Evolutionary conservation across 2,113 vertebrate species (phyloP), one percentile per base, ranked within the genome.

Genomic region (Ophiodon elongatus): DNA sequence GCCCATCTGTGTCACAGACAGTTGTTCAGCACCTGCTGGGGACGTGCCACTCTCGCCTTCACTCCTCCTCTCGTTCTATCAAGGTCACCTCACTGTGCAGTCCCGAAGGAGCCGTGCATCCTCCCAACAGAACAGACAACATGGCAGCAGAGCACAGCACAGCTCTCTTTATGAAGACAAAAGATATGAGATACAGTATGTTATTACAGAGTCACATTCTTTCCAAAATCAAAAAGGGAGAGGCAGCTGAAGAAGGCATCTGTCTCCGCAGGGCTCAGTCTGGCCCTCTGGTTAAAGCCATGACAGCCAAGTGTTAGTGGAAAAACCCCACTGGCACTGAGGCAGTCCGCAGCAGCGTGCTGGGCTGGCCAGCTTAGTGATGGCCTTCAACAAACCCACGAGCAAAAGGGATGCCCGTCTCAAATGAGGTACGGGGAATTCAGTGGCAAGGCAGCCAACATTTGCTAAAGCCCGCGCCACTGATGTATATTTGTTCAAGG

Each of bases 401-500:
- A 85, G 81, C 80, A 88, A 88, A 92, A 91, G 88, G 79, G 89
- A 93, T 88, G 88, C 84, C 87, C 80, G 29, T 83, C 77, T 86
- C 81, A 86, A 84, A 87, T 84, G 85, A 89, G 86, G 89, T 83
- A 83, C 72, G 78, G 86, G 83, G 86, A 86, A 92, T 91, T 93
- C 63, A 89, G 83, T 87, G 89, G 85, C 83, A 83, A 90, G 83
- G 86, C 79, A 83, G 91, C 85, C 91, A 90, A 79, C 80, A 67
- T 91, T 91, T 88, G 76, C 87, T 63, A 63, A 86, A 90, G 79
- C 75, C 77, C 68, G 84, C 92, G 88, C 83, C 89, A 88, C 83
- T 70, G 79, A 80, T 91, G 90, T 92, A 80, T 93, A 92, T 94
- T 95, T 92, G 89, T 86, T 92, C 73, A 93, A 85, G 83, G 68